Percentiles rank a stretch among this genome's conserved stretches.
Evolutionary conservation across 2,797 vertebrate genomes (phyloP).

Genomic region (Malurus leucopterus): DNA sequence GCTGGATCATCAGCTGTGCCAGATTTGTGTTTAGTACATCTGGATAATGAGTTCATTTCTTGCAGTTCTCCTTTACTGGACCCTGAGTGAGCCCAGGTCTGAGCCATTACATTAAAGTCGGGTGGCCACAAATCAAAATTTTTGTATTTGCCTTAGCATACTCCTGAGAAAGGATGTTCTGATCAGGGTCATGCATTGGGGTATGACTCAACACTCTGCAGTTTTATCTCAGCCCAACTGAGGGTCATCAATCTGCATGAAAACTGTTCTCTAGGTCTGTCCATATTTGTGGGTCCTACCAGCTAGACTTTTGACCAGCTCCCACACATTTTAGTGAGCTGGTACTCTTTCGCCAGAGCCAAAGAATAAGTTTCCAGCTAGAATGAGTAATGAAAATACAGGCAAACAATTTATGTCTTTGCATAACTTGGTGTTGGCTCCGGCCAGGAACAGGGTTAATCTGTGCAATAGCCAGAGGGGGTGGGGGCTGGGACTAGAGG

Average conservation of each 20-base stretch:
- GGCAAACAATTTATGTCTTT: background rate
- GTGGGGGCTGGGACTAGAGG: accelerated
- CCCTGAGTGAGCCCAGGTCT: background rate
- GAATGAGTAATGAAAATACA: background rate
- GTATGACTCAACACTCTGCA: too few species aligned
- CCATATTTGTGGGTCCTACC: accelerated
- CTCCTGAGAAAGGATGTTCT: background rate
- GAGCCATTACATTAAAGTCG: background rate
- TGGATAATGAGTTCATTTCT: background rate
- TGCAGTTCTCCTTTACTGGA: background rate
- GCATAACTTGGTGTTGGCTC: background rate
- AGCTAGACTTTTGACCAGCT: background rate
- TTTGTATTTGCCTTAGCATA: background rate
- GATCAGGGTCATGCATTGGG: accelerated
- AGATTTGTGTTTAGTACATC: background rate
- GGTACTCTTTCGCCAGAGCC: background rate
- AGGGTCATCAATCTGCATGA: background rate
- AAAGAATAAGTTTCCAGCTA: background rate
- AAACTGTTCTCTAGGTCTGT: background rate
- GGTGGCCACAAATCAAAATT: background rate
- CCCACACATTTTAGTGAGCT: background rate
- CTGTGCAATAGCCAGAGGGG: too few species aligned
- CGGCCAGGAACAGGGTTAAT: background rate
- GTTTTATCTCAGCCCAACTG: background rate
- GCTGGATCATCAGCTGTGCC: background rate